A percentile compares a stretch with the other conserved stretches of the same genome.
These are phyloP conservation scores for Ochotona curzoniae DNA, from an alignment of 2,113 vertebrate species.

Conservation along the genomic window DNA sequence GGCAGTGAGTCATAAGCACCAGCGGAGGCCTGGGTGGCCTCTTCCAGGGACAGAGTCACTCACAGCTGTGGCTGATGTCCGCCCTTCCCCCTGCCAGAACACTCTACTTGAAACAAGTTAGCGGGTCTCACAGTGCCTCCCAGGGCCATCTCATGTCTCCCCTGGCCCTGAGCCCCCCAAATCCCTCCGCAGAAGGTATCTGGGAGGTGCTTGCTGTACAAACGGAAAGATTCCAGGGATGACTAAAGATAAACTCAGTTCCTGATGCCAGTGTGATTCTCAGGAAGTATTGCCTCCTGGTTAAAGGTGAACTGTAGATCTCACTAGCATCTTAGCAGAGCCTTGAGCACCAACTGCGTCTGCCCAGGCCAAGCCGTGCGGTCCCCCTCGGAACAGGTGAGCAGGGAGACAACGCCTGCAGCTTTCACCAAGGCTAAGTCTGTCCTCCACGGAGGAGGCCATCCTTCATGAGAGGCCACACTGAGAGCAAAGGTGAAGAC, in stretches of 20 bases:
- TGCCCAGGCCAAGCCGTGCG: rapidly evolving
- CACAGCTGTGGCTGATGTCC: rapidly evolving
- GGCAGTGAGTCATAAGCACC: not conserved
- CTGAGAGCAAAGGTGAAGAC: not conserved
- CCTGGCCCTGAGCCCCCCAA: no score
- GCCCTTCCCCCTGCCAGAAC: rapidly evolving
- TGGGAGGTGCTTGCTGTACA: not conserved
- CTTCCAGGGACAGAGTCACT: rapidly evolving
- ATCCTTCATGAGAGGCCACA: not conserved
- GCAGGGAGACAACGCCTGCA: rapidly evolving
- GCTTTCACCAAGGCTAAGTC: not conserved
- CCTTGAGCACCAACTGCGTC: not conserved
- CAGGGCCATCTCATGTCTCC: not conserved
- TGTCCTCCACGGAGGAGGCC: not conserved
- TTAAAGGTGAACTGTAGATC: not conserved
- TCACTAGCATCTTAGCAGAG: not conserved
- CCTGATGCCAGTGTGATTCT: no score
- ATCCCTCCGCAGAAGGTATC: not conserved
- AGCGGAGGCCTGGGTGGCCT: not conserved
- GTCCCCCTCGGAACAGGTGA: rapidly evolving
- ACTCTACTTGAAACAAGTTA: not conserved
- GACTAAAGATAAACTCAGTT: not conserved
- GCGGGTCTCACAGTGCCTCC: rapidly evolving
- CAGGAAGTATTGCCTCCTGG: not conserved
- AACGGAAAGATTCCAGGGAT: not conserved